Evolutionary conservation across 2,888 invertebrate species (phyloP), one percentile per base, ranked within the genome.

Genomic region (Yponomeuta cagnagella): DNA sequence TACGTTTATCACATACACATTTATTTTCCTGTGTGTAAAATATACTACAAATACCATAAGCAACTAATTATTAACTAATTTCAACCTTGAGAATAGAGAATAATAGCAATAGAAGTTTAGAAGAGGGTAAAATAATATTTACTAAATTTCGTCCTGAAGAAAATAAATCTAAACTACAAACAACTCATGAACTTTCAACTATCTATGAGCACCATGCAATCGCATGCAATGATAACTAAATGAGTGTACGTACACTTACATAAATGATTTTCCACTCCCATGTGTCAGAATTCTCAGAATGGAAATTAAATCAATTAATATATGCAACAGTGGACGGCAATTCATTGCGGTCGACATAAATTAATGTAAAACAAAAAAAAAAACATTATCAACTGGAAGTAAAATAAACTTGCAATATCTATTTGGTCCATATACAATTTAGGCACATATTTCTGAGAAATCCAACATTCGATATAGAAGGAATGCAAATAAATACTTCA

Each of bases 1-100:
- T 86, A 88, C 78, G 78, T 84, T 86, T 88, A 89, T 89, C 88
- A 89, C 88, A 88, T 87, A 86, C 82, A 86, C 82, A 83, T 84
- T 84, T 84, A 82, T 81, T 78, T 79, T 81, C 79, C 78, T 76
- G 77, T 78, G 78, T 81, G 78, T 78, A 80, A 68, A 77, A 81
- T 82, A 82, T 30, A 78, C 79, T 79, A 82, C 78, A 80, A 78
- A 73, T 77, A 77, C 79, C 77, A 78, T 80, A 83, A 82, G 79
- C 79, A 78, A 74, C 76, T 75, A 78, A 67, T 68, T 52, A 72
- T 12, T 66, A 78, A 77, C 78, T 66, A 73, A 73, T 69, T 73
- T 75, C 76, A 76, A 74, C 76, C 79, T 70, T 63, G 33, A 68
- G 33, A 69, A 69, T 69, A 63, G 69, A 69, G 69, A 63, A 69